Conservation (phyloP, 2,113 vertebrate species). For the Megaleporinus macrocephalus region DNA sequence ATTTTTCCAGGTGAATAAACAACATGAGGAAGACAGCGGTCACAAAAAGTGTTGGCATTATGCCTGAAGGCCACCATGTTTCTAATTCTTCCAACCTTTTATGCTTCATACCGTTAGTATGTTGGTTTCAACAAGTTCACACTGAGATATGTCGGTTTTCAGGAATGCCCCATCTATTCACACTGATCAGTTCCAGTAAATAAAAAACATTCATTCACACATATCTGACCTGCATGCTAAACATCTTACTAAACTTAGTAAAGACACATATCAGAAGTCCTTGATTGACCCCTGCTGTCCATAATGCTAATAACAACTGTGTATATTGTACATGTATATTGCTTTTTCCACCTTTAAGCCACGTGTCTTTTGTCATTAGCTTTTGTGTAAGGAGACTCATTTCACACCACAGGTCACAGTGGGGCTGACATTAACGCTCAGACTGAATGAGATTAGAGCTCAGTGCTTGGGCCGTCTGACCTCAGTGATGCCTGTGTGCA, state of each 20-base stretch:
- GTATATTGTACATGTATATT: background rate
- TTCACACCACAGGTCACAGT: background rate
- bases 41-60: background rate
- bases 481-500: slow-evolving; percentile 12
- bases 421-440: slow-evolving; percentile 22
- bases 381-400: slow-evolving; percentile 9
- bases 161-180: background rate
- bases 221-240: slow-evolving; percentile 8
- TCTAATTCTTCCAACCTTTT: background rate
- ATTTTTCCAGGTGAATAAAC: slow-evolving; percentile 18
- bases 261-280: background rate
- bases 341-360: background rate
- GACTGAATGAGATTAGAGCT: slow-evolving; percentile 17
- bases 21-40: background rate
- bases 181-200: background rate
- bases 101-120: background rate
- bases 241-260: background rate
- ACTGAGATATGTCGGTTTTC: background rate
- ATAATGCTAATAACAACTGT: slow-evolving; percentile 10
- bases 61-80: background rate
- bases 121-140: background rate
- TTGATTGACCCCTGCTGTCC: slow-evolving; percentile 47
- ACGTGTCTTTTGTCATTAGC: background rate
- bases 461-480: slow-evolving; percentile 24
- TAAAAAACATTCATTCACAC: background rate